Percentiles rank a stretch among this genome's conserved stretches.
Evolutionary conservation across 2,797 vertebrate genomes (phyloP).

Genomic region (Propithecus deckenii): DNA sequence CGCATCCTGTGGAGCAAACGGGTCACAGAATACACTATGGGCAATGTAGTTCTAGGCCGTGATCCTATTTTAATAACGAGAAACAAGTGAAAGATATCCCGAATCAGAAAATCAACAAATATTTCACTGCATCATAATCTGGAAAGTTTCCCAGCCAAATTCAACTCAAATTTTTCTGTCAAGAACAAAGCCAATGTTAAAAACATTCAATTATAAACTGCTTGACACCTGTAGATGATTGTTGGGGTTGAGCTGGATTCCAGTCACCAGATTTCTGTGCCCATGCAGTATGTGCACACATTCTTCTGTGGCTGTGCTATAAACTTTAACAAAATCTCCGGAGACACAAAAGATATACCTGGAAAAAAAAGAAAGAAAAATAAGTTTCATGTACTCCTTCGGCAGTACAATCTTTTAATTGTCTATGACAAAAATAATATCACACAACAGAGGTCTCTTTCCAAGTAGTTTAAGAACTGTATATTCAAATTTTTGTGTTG

Average conservation of each 20-base stretch:
- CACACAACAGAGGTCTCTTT: not conserved
- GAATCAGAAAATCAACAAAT: not conserved
- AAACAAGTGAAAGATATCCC: not conserved
- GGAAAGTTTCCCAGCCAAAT: not conserved
- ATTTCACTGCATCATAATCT: not conserved
- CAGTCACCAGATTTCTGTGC: slow-evolving; percentile 92
- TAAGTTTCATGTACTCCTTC: not conserved
- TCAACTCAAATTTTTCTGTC: not conserved
- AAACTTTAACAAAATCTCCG: slow-evolving; percentile 93
- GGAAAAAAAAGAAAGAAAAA: slow-evolving; percentile 15
- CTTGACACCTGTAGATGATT: slow-evolving; percentile 92
- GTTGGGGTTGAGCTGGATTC: slow-evolving; percentile 90
- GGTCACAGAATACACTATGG: not conserved
- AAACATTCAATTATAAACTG: not conserved
- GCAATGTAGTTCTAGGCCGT: not conserved
- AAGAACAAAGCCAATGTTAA: not conserved
- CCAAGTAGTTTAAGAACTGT: not conserved
- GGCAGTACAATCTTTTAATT: not conserved
- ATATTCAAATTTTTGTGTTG: not conserved
- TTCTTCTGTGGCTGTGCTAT: slow-evolving; percentile 93
- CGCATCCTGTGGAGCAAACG: not conserved
- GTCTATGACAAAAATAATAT: not conserved
- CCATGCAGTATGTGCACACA: slow-evolving; percentile 90
- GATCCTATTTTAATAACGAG: not conserved
- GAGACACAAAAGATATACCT: slow-evolving; percentile 93